A percentile compares a stretch with the other conserved stretches of the same genome.
Evolutionary conservation across 2,888 invertebrate species (phyloP).

Genomic region (Pimpla rufipes): DNA sequence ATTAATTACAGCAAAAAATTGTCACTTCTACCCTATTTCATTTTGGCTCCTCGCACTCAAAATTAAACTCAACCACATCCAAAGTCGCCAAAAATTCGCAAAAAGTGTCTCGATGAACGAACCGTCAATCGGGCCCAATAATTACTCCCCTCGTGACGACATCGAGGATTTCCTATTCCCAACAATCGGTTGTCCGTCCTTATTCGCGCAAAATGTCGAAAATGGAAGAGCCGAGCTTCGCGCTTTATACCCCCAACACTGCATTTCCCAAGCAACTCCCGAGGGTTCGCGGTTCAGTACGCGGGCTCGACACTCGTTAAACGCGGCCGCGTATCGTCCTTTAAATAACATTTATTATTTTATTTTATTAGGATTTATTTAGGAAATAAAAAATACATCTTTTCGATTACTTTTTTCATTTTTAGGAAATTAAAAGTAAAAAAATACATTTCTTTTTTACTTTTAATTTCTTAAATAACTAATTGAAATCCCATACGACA

Average conservation of each 20-base stretch:
- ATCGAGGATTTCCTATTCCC: not conserved
- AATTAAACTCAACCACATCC: not conserved
- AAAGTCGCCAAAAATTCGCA: conserved; percentile 9
- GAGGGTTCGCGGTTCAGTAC: not conserved
- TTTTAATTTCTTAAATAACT: too few species aligned
- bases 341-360: too few species aligned
- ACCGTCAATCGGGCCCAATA: conserved; percentile 24
- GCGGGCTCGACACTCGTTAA: conserved; percentile 58
- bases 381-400: too few species aligned
- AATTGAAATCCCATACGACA: too few species aligned
- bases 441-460: too few species aligned
- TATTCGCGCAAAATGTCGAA: too few species aligned
- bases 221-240: not conserved
- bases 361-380: too few species aligned
- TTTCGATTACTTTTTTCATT: too few species aligned
- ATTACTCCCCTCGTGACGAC: conserved; percentile 23
- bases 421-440: too few species aligned
- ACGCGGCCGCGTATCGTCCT: conserved; percentile 2
- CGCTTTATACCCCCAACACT: not conserved
- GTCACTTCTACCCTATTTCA: too few species aligned
- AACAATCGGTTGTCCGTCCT: not conserved
- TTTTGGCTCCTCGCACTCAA: too few species aligned
- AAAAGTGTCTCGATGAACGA: conserved; percentile 34
- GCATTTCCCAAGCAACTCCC: conserved; percentile 27
- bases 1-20: too few species aligned